phyloP scores from a whole-genome alignment of 2,888 invertebrate species.

The Nycteola revayana region DNA sequence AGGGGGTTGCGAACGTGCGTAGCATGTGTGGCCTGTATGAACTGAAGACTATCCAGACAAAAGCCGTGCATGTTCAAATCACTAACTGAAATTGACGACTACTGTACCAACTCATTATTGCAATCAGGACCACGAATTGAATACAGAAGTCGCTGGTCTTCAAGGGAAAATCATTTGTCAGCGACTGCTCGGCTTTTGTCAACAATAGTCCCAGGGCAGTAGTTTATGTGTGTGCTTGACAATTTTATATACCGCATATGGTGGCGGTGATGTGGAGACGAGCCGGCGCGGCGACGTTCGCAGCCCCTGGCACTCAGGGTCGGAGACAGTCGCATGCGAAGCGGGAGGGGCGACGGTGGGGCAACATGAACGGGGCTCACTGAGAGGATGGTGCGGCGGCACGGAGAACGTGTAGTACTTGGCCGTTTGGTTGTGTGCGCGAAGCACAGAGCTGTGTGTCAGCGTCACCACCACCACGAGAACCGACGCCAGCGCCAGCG shows the following conservation, averaged over 20 bases:
- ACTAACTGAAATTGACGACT: constrained; percentile 23
- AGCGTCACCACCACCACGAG: constrained; percentile 90
- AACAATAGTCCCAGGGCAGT: constrained; percentile 36
- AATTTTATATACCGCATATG: constrained; percentile 66
- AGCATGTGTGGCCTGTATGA: constrained; percentile 58
- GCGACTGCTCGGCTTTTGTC: constrained; percentile 45
- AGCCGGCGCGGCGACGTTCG: constrained; percentile 70
- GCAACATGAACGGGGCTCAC: constrained; percentile 83
- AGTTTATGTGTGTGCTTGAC: constrained; percentile 50
- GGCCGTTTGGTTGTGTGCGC: constrained; percentile 84
- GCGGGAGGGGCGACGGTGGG: constrained; percentile 82
- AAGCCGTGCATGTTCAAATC: constrained; percentile 46
- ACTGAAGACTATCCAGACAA: constrained; percentile 54
- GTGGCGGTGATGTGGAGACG: constrained; percentile 59
- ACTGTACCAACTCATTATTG: constrained; percentile 13
- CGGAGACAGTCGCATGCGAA: constrained; percentile 82
- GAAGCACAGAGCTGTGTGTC: constrained; percentile 86
- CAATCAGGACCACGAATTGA: constrained; percentile 7
- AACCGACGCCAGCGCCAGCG: constrained; percentile 87
- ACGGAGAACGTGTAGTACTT: constrained; percentile 85
- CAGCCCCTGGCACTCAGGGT: constrained; percentile 79
- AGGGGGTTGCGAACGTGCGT: constrained; percentile 80
- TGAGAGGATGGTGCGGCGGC: constrained; percentile 82
- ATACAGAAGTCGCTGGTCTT: constrained; percentile 8
- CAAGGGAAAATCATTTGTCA: constrained; percentile 24